Evolutionary conservation across 2,888 invertebrate species (phyloP), one percentile per base, ranked within the genome.

Genomic region (Pterobdella sp.): DNA sequence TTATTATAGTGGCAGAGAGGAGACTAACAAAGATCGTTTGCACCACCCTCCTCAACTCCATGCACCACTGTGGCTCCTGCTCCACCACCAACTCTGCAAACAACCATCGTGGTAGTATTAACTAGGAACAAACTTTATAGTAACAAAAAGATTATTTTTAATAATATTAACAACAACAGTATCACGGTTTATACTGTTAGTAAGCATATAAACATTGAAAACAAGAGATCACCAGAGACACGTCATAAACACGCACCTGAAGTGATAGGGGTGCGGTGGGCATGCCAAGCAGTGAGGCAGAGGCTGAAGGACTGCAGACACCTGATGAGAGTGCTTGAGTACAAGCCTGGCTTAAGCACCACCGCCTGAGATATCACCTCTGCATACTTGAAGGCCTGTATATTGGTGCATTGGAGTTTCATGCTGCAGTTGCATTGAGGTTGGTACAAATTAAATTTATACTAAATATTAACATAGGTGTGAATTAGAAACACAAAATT

Each of bases 341-440:
- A 82, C 71, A 76, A 77, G n/a, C 77, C 77, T n/a, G 84, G 84
- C 80, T 87, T 86, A 76, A 86, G 86, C 7, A 88, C 85, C 63
- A 92, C 87, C 74, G 88, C 88, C 32, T 86, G 85, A 10, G 91
- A 88, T 60, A 93, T 88, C 79, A 88, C 89, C 86, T 94, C 94
- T 80, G 89, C 88, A 85, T 94, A 94, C 77, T 89, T 87, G 77
- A 94, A 85, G 72, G 93, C 83, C 82, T 84, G 78, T 0, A 77
- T 76, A 63, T 22, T 22, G 37, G 31, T 34, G 49, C 10, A 10
- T 4, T 14, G 10, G 26, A 14, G 26, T 4, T 29, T 4, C 7
- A 14, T 4, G 26, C 7, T 31, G 31, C 64, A 63, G 31, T 10
- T 14, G n/a, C 7, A 26, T 26, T 7, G 31, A 14, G 26, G 63